A percentile compares a stretch with the other conserved stretches of the same genome.
Evolutionary conservation across 2,797 vertebrate genomes (phyloP).

Genomic region (Pogonophryne albipinna): DNA sequence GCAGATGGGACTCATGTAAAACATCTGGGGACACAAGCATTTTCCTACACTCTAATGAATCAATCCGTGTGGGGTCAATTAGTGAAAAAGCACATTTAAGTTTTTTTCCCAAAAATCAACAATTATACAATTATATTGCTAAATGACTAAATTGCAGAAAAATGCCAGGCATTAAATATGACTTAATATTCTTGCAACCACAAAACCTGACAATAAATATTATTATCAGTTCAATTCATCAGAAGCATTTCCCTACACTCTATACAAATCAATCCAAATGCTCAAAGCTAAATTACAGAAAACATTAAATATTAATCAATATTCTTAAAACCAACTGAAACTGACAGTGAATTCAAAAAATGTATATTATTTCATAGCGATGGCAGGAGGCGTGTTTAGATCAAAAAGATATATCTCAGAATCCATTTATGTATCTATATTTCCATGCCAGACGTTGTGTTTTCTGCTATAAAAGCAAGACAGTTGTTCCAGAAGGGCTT

Average conservation of each 20-base stretch:
- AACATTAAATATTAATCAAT: not conserved
- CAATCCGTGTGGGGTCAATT: slow-evolving; percentile 25
- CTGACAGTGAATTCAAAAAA: not conserved
- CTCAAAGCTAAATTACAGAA: too few species aligned
- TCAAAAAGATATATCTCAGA: not conserved
- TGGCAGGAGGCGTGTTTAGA: not conserved
- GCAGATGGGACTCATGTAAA: slow-evolving; percentile 54
- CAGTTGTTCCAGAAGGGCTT: not conserved
- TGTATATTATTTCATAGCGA: not conserved
- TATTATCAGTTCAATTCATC: too few species aligned
- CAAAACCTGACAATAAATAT: not conserved
- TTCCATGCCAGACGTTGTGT: not conserved
- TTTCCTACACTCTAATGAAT: slow-evolving; percentile 17
- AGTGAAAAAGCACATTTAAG: slow-evolving; percentile 2
- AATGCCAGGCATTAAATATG: not conserved
- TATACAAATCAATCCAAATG: too few species aligned
- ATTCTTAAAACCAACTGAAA: not conserved
- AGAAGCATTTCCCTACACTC: too few species aligned
- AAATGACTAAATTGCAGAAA: not conserved
- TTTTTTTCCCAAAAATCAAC: not conserved
- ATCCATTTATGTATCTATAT: not conserved
- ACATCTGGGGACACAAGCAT: slow-evolving; percentile 50
- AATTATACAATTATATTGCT: too few species aligned
- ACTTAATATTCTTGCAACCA: not conserved
- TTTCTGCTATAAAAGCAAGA: not conserved